Evolutionary conservation across 2,797 vertebrate genomes (phyloP).

Genomic region (Sebastes goodei): DNA sequence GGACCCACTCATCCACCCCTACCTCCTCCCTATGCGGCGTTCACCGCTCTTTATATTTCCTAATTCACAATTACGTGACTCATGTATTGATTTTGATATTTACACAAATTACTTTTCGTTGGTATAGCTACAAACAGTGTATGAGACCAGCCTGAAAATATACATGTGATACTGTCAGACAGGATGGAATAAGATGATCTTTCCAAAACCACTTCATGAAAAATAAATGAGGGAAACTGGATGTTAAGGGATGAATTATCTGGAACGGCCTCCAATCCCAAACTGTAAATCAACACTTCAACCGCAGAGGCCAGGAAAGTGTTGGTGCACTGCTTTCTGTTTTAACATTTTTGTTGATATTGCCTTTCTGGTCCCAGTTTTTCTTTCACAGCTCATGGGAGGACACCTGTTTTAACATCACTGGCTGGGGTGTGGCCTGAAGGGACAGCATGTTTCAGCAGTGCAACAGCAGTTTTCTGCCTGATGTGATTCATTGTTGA

Average conservation of each 20-base stretch:
- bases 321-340: background rate
- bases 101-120: too few relatives aligned
- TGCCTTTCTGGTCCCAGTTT: background rate
- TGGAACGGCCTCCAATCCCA: background rate
- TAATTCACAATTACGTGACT: too few relatives aligned
- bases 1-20: too few relatives aligned
- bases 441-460: background rate
- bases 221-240: background rate
- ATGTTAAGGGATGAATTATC: background rate
- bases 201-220: background rate
- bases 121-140: too few relatives aligned
- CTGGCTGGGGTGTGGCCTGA: too few relatives aligned
- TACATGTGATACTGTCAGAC: background rate
- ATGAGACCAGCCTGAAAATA: too few relatives aligned
- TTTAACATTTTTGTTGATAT: too few relatives aligned
- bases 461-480: conserved; percentile 28
- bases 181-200: background rate
- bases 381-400: background rate
- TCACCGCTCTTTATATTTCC: too few relatives aligned
- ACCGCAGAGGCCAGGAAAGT: background rate
- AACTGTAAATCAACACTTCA: background rate
- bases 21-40: too few relatives aligned
- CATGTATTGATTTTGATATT: too few relatives aligned
- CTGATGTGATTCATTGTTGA: conserved; percentile 21
- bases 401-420: background rate